Percentiles rank a stretch among this genome's conserved stretches.
Evolutionary conservation across 2,888 invertebrate genomes (phyloP).

Genomic region (Julus scandinavius): DNA sequence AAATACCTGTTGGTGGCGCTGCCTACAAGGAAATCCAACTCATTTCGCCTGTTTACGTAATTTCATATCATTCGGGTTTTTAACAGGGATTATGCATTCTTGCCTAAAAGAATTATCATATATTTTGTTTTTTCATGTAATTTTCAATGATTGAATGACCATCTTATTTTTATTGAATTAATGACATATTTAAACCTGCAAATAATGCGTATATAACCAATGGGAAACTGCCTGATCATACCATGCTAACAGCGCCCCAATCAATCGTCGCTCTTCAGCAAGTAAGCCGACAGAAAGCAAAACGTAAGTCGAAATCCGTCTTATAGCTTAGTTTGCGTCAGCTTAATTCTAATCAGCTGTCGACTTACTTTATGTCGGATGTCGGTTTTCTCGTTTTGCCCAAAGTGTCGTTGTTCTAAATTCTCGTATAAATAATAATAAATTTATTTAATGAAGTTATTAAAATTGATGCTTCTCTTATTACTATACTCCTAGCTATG

Average conservation of each 20-base stretch:
- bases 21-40: background rate
- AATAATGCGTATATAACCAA: background rate
- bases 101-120: too few species aligned
- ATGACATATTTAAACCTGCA: background rate
- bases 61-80: background rate
- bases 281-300: too few species aligned
- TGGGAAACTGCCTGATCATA: background rate
- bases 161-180: background rate
- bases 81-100: too few species aligned
- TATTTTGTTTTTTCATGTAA: background rate
- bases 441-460: constrained; percentile 25
- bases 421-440: background rate
- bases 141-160: background rate
- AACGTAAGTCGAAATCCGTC: too few species aligned
- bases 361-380: too few species aligned
- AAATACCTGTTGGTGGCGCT: background rate
- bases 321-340: too few species aligned
- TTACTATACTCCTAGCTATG: background rate
- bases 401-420: background rate
- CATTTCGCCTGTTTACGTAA: background rate
- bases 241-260: background rate
- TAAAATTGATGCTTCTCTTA: background rate
- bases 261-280: too few species aligned
- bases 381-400: background rate
- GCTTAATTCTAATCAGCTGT: too few species aligned